A percentile compares a stretch with the other conserved stretches of the same genome.
phyloP scores from a whole-genome alignment of 2,797 vertebrate species.

The Takifugu ocellatus region DNA sequence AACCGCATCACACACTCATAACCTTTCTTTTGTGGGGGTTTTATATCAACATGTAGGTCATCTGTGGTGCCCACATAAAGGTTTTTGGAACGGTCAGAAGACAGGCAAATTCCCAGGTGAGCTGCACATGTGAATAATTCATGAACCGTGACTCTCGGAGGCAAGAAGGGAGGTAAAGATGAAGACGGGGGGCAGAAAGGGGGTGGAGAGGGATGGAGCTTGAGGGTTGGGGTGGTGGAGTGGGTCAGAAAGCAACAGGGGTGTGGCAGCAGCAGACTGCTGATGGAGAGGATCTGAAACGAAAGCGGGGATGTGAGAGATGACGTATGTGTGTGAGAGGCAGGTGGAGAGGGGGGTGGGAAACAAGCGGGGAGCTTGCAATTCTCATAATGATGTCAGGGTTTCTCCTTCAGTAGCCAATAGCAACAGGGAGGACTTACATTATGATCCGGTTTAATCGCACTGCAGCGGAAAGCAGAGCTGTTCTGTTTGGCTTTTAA shows the following conservation, averaged over 20 bases:
- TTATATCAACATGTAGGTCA: neutral
- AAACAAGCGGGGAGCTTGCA: conserved; percentile 5
- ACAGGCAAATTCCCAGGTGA: conserved; percentile 34
- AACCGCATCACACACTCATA: neutral
- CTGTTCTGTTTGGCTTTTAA: neutral
- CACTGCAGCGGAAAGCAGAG: conserved; percentile 9
- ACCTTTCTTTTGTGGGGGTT: neutral
- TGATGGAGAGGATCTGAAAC: conserved; percentile 1
- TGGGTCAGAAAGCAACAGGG: neutral
- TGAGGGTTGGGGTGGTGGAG: conserved; percentile 23
- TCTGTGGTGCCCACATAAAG: conserved; percentile 20
- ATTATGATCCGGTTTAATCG: conserved; percentile 16
- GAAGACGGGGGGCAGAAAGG: neutral
- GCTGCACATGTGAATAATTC: conserved; percentile 64
- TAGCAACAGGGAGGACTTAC: conserved; percentile 22
- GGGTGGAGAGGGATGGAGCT: conserved; percentile 9
- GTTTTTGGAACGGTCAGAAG: conserved; percentile 39
- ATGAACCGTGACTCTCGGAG: conserved; percentile 58
- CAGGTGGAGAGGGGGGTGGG: conserved; percentile 16
- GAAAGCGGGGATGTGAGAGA: conserved; percentile 11
- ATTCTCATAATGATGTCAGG: neutral
- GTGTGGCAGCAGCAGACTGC: conserved; percentile 16
- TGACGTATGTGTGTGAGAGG: conserved; percentile 14
- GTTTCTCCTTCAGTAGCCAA: conserved; percentile 16
- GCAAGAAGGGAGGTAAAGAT: conserved; percentile 8